These are phyloP conservation scores for Neoniphon sammara DNA, from an alignment of 2,797 vertebrate genomes.

Conservation along the genomic window DNA sequence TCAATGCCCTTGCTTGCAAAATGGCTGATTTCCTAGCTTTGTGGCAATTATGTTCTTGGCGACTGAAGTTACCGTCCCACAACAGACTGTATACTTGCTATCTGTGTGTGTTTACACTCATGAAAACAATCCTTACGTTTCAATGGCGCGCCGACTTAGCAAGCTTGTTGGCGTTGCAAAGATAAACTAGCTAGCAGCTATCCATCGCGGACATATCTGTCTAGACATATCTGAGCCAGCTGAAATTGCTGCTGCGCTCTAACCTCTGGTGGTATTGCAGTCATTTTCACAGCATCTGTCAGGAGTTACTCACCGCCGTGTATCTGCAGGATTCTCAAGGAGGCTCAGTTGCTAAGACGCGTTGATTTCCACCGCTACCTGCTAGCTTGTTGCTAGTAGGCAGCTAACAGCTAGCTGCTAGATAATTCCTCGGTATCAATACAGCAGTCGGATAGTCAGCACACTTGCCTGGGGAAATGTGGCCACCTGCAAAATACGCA, in stretches of 20 bases:
- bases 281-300: not conserved
- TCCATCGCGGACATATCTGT: not conserved
- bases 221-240: not conserved
- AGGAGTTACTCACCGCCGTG: conserved; percentile 59
- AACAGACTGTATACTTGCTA: conserved; percentile 6
- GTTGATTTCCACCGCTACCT: conserved; percentile 57
- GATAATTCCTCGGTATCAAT: conserved; percentile 75
- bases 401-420: conserved; percentile 70
- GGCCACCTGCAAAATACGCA: not conserved
- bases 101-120: not conserved
- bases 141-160: conserved; percentile 55
- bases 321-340: conserved; percentile 31
- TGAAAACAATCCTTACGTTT: conserved; percentile 55
- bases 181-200: conserved; percentile 37
- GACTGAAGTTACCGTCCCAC: conserved; percentile 1
- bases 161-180: conserved; percentile 34
- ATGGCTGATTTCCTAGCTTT: not conserved
- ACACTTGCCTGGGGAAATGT: conserved; percentile 6
- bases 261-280: not conserved
- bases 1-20: conserved; percentile 4
- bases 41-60: not conserved
- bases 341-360: conserved; percentile 31
- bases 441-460: conserved; percentile 21
- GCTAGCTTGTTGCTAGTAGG: conserved; percentile 65
- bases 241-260: no score